Evolutionary conservation across 2,888 invertebrate genomes (phyloP), one percentile per base, ranked within the genome.

Genomic region (Drosophila niveifrons): DNA sequence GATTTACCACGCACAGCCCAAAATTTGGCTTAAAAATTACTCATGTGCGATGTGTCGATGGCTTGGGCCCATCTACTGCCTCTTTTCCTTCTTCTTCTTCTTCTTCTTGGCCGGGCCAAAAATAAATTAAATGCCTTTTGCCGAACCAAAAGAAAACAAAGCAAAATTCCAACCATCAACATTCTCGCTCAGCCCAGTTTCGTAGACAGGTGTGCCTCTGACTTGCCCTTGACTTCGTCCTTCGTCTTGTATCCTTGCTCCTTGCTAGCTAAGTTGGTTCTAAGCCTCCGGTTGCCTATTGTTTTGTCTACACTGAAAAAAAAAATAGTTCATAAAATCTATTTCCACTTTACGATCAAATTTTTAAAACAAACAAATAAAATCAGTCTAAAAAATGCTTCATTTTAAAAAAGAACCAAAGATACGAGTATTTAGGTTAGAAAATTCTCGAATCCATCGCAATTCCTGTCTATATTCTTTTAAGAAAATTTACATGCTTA

Each of bases 61-160:
- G 15, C 47, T 17, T 34, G 39, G 9, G 10, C 11, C 39, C 36
- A 36, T n/a, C 36, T n/a, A 0, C 36, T 36, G 1, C 36, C 11
- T n/a, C n/a, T 36, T 1, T n/a, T 11, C 1, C 36, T 9, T 10
- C 10, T 8, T 1, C 36, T 11, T 2, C 36, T 9, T 10, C 10
- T 8, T 10, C 46, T 36, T 29, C 31, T 59, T 82, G 67, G 57
- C 64, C 61, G 34, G 51, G 51, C 56, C 75, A 58, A 69, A 89
- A 82, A 89, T 88, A 88, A 84, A 84, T 85, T 72, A 84, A 89
- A 84, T 82, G 85, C 82, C 75, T 75, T 75, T 63, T 34, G 43
- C 13, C 48, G 29, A 63, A 80, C 13, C 13, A 31, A 29, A 41
- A 50, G 34, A 62, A 82, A 86, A 82, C 83, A 84, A 83, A 87